These are phyloP conservation scores for Selenia dentaria DNA, from an alignment of 2,888 invertebrate genomes.

Conservation along the genomic window DNA sequence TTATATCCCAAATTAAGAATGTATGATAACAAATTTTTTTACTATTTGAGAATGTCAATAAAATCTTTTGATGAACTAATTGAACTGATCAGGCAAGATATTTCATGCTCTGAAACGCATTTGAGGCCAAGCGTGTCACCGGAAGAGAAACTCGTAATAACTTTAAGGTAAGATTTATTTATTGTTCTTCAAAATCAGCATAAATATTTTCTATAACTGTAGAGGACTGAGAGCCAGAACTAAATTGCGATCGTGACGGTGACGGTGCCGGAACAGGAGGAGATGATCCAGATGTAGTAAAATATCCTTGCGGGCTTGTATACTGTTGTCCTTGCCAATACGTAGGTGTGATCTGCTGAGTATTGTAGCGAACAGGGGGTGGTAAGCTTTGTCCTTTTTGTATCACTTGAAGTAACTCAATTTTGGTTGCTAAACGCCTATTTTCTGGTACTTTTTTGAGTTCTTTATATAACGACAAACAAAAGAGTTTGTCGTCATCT, in stretches of 20 bases:
- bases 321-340: conserved; percentile 33
- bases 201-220: conserved; percentile 33
- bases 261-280: conserved; percentile 31
- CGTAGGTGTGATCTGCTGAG: conserved; percentile 36
- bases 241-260: conserved; percentile 30
- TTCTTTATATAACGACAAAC: conserved; percentile 42
- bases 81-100: conserved; percentile 40
- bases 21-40: conserved; percentile 39
- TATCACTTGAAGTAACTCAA: conserved; percentile 41
- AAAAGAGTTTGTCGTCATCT: too few species aligned
- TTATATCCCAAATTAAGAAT: conserved; percentile 45
- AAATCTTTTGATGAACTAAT: too few species aligned
- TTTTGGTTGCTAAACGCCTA: conserved; percentile 39
- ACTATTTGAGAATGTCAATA: conserved; percentile 46
- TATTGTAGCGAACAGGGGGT: conserved; percentile 31
- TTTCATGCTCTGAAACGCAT: conserved; percentile 13
- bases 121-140: conserved; percentile 7
- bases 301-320: conserved; percentile 39
- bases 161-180: conserved; percentile 38
- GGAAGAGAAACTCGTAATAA: too few species aligned
- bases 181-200: conserved; percentile 33
- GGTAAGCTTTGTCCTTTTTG: conserved; percentile 38
- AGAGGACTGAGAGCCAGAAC: too few species aligned
- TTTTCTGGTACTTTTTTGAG: conserved; percentile 42
- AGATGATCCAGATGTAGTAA: conserved; percentile 35